Percentiles rank a stretch among this genome's conserved stretches.
Evolutionary conservation across 2,113 vertebrate species (phyloP).

Genomic region (Tyto alba): DNA sequence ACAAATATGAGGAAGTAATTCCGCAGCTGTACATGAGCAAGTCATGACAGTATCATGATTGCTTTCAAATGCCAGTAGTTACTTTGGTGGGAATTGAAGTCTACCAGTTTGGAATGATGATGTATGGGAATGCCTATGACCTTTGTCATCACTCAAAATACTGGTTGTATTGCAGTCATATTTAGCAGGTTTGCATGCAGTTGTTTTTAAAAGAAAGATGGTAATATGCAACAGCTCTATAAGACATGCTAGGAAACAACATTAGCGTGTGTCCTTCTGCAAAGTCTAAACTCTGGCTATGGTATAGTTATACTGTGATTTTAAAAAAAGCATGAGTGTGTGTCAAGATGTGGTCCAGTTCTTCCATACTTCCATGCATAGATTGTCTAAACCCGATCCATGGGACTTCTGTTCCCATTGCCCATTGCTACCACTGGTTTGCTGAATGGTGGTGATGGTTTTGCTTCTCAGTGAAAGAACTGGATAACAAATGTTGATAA

Average conservation of each 20-base stretch:
- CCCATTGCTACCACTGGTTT: neutral
- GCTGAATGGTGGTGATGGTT: neutral
- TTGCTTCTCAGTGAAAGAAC: neutral
- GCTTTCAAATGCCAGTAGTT: neutral
- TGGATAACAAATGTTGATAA: neutral
- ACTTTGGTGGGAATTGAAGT: neutral
- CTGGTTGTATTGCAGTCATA: neutral
- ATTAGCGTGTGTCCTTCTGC: neutral
- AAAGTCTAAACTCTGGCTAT: neutral
- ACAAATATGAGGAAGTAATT: neutral
- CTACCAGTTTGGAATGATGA: accelerated
- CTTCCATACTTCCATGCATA: neutral
- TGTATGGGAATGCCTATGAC: neutral
- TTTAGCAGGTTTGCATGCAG: neutral
- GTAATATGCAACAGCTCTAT: accelerated
- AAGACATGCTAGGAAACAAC: accelerated
- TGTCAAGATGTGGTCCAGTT: neutral
- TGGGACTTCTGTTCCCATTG: neutral
- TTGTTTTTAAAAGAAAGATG: neutral
- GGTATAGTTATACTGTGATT: neutral
- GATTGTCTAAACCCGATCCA: neutral
- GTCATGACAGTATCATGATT: neutral
- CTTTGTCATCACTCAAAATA: neutral
- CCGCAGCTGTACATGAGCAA: neutral
- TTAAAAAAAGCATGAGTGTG: neutral